Evolutionary conservation across 2,797 vertebrate genomes (phyloP), one percentile per base, ranked within the genome.

Genomic region (Sebastes vulpes): DNA sequence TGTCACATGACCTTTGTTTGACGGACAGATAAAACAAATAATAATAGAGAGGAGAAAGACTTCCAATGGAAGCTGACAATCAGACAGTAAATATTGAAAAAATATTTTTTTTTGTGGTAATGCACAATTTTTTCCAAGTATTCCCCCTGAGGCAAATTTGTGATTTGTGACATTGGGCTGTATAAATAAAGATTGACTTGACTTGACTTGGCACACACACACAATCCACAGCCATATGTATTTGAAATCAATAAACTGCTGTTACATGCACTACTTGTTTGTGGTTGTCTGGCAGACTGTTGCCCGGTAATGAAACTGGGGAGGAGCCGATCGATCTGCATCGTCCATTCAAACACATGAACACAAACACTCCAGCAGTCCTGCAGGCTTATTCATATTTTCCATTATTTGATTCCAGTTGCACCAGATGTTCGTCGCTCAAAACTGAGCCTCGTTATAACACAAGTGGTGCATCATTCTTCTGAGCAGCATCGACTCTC

Each of bases 241-340:
- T 79, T 71, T 82, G 11, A 20, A 77, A 75, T 85, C 77, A 82
- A 65, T 82, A 54, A 48, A 29, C 57, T 50, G 46, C 68, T 46
- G 25, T 64, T n/a, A 59, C 72, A 81, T 32, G 60, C 56, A 77
- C 28, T 57, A 59, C 25, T 70, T 70, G 63, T 75, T 75, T 79
- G 68, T 66, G 73, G 42, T 56, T 53, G 56, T 82, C 65, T 68
- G 25, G 58, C 50, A 4, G 46, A 48, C 9, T 59, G 14, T 70
- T 75, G 18, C 61, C 31, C 38, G 25, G 3, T 78, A 54, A 65
- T 64, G 52, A 64, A 50, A 70, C 48, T 29, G 32, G 53, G 12
- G 42, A 59, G 31, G 32, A 63, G 53, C n/a, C 2, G 8, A 35
- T 18, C 23, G 35, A 59, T 73, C 23, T 35, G 20, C n/a, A n/a